Evolutionary conservation across 2,797 vertebrate genomes (phyloP).

Genomic region (Liasis olivaceus): DNA sequence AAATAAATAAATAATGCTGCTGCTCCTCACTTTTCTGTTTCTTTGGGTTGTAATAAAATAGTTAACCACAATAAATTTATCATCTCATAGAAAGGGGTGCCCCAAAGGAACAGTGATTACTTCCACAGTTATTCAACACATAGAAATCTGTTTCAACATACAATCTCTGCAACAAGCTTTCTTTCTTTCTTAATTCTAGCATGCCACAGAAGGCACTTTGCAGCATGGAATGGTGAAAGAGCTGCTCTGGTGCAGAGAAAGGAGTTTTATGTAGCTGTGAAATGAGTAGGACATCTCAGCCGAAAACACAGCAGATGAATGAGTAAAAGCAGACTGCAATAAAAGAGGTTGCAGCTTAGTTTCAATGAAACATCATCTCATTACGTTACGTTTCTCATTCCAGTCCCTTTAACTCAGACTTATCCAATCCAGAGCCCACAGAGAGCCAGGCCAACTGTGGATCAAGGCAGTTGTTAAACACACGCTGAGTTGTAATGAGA

Average conservation of each 20-base stretch:
- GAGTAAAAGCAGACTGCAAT: slow-evolving; percentile 33
- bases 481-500: background rate
- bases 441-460: background rate
- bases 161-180: background rate
- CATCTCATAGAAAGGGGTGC: background rate
- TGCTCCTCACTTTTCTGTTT: background rate
- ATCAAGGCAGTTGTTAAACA: background rate
- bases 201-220: slow-evolving; percentile 28
- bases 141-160: background rate
- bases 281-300: slow-evolving; percentile 19
- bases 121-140: background rate
- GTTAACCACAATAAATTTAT: background rate
- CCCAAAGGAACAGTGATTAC: background rate
- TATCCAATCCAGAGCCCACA: slow-evolving; percentile 26
- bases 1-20: background rate
- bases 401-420: slow-evolving; percentile 53
- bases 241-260: background rate
- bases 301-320: slow-evolving; percentile 28
- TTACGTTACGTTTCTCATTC: slow-evolving; percentile 20
- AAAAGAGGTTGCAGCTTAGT: slow-evolving; percentile 23
- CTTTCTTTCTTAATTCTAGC: slow-evolving; percentile 30
- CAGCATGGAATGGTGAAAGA: slow-evolving; percentile 25
- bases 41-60: background rate
- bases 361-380: slow-evolving; percentile 35
- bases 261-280: slow-evolving; percentile 31